A percentile compares a stretch with the other conserved stretches of the same genome.
phyloP scores from a whole-genome alignment of 2,797 vertebrate species.

The Sebastolobus altivelis region DNA sequence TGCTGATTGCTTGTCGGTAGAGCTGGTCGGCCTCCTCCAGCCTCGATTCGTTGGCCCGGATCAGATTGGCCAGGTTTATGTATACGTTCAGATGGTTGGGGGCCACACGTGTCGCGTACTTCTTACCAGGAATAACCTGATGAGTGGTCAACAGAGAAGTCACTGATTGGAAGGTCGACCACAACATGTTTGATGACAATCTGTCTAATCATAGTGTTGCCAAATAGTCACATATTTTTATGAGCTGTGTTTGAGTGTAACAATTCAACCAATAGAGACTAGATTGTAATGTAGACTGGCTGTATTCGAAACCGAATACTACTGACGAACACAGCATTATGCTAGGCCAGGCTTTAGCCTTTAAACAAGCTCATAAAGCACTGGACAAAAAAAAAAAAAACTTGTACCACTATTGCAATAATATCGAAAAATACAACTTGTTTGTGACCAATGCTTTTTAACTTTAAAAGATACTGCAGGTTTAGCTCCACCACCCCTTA shows the following conservation, averaged over 20 bases:
- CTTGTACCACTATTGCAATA: too few species aligned
- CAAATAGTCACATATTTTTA: not conserved
- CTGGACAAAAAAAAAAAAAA: too few species aligned
- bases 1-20: constrained; percentile 98
- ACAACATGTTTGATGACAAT: not conserved
- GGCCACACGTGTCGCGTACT: constrained; percentile 97
- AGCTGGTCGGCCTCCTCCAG: constrained; percentile 98
- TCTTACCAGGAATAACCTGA: constrained; percentile 98
- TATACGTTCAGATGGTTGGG: constrained; percentile 99
- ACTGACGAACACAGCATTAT: too few species aligned
- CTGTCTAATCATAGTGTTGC: not conserved
- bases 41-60: constrained; percentile 94
- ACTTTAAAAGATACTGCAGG: too few species aligned
- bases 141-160: constrained; percentile 28
- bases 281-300: not conserved
- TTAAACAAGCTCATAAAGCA: too few species aligned
- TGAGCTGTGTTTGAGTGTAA: not conserved
- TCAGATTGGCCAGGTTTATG: constrained; percentile 98
- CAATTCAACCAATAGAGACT: not conserved
- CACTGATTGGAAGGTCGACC: not conserved
- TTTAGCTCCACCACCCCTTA: too few species aligned
- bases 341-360: too few species aligned
- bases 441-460: too few species aligned
- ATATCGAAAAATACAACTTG: too few species aligned
- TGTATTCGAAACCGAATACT: too few species aligned